Base-by-base conservation (phyloP, 2,888 invertebrate species). In the Carcina quercana region DNA sequence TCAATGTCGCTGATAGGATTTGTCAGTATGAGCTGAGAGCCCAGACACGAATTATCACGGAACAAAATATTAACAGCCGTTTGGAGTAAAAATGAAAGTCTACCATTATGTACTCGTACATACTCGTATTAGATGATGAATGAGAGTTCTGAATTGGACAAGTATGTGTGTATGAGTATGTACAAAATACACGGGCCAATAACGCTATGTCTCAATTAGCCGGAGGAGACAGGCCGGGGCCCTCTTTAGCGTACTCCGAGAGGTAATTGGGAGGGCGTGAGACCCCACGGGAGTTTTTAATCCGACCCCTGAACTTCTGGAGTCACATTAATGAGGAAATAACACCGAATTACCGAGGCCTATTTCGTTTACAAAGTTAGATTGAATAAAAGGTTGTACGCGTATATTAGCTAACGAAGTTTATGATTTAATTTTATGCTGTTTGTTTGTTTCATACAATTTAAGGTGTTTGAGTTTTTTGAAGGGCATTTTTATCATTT, bases 271-370 rank as follows among this genome's bases (percentile, higher is more conserved):
- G 44, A 53, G 60, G 70, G 69, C 64, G 71, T 59, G 53, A 47
- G 50, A 37, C 52, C 75, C 69, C 70, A 51, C 37, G 67, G 63
- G 76, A 73, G 72, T 78, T 79, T 79, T 78, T 76, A 79, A 78
- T 75, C 69, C 70, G 49, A 45, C 56, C 64, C 62, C 42, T n/a
- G 40, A 68, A 70, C 60, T 72, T 72, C 50, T 55, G 56, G 62
- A 69, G 70, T 67, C 64, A 61, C 70, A 67, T 71, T 75, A 75
- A 78, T 72, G 74, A 73, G 73, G 63, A 73, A 74, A 76, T 79
- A 78, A 76, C 67, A 71, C 66, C 65, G 60, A 66, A 75, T 76
- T 73, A 78, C 68, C 54, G 49, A 50, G 43, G 57, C 63, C 61
- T 69, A 68, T 20, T 32, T 10, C 28, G 70, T 61, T 71, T 53